Evolutionary conservation across 2,888 invertebrate genomes (phyloP), one percentile per base, ranked within the genome.

Genomic region (Tenthredo mesomela): DNA sequence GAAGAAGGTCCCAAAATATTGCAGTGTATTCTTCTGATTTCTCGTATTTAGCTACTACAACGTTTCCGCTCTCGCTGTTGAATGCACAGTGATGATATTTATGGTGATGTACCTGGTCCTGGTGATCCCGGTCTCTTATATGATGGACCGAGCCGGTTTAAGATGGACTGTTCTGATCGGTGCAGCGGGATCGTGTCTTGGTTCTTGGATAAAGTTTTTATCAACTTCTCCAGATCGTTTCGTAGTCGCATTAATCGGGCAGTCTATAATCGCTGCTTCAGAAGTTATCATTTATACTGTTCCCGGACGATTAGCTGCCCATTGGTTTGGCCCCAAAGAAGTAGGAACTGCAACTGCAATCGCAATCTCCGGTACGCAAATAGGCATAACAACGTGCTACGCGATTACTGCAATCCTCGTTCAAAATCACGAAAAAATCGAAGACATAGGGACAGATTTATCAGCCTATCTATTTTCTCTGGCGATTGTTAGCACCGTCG

Each of bases 351-450:
- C 96, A 2, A 96, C 96, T 88, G 95, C 96, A 84, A 93, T 96
- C 47, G 96, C 96, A 4, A 95, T 96, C 12, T 96, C 96, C 90
- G 96, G 96, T 25, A 96, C 95, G 88, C 96, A 96, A 95, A 92
- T 96, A 37, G 94, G 96, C 3, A 94, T 95, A 73, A 96, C 96
- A 0, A 90, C 96, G 0, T 96, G 96, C 82, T 97, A 96, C 90
- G 92, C 96, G 15, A 87, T 96, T 18, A 96, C 96, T 0, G 95
- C 96, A 4, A 90, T 95, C 85, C 86, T 94, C 21, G 93, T 94
- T 2, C 89, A 86, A 82, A 93, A 93, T 87, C 91, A 92, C 58
- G 93, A 93, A 3, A 90, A 93, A 54, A 78, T 90, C 6, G 93
- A 92, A 0, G 90, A 92, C 12, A 93, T 95, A 65, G 94, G 95